These are phyloP conservation scores for Malaclemys terrapin DNA, from an alignment of 2,113 vertebrate genomes.

Conservation along the genomic window DNA sequence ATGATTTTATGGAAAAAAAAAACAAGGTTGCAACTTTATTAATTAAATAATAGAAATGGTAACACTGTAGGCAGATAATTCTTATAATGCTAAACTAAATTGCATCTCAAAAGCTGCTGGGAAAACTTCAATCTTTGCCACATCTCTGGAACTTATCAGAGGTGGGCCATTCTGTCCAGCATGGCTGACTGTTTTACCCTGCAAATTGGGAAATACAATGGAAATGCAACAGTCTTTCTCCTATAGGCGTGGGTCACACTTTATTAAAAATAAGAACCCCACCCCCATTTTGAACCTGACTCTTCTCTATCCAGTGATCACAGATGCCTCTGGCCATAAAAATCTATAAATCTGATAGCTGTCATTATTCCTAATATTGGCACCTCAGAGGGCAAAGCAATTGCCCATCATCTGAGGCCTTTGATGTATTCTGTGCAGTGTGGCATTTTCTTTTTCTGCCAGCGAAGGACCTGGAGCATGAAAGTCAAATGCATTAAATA, in stretches of 20 bases:
- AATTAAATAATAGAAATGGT: constrained; percentile 4
- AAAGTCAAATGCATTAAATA: too few species aligned
- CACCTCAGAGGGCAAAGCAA: not conserved
- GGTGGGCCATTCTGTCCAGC: not conserved
- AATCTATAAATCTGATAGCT: not conserved
- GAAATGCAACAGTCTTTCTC: too few species aligned
- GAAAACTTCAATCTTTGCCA: not conserved
- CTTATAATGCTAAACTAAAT: constrained; percentile 8
- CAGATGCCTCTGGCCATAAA: not conserved
- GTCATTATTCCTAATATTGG: fast-evolving
- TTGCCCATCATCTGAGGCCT: not conserved
- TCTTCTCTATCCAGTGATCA: not conserved
- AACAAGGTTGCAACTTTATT: not conserved
- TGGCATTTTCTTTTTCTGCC: too few species aligned
- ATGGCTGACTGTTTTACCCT: not conserved
- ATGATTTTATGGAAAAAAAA: constrained; percentile 20
- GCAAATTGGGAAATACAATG: not conserved
- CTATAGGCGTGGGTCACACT: not conserved
- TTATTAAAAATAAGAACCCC: not conserved
- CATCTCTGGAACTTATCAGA: not conserved
- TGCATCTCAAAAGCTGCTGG: not conserved
- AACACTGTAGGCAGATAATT: not conserved
- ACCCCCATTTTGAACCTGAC: not conserved
- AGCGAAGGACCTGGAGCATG: too few species aligned
- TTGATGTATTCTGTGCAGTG: not conserved